Conservation (phyloP, 2,797 vertebrate genomes). For the Gymnothorax javanicus region DNA sequence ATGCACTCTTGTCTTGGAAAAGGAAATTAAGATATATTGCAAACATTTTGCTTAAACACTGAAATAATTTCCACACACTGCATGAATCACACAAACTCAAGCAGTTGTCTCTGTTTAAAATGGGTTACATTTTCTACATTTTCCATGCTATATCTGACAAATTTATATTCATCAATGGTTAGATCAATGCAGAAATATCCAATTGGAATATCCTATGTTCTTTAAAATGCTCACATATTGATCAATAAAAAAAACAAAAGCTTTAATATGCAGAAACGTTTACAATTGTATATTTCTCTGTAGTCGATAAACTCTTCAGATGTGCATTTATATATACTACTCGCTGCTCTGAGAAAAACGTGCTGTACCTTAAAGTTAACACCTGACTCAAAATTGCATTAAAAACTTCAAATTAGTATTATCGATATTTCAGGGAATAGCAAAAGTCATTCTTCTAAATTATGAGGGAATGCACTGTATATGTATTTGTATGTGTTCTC, state of each 20-base stretch:
- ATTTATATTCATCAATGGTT: neutral
- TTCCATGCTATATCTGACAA: neutral
- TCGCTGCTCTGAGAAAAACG: neutral
- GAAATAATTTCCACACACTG: neutral
- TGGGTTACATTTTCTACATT: neutral
- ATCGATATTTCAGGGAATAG: neutral
- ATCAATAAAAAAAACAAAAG: neutral
- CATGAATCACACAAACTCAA: neutral
- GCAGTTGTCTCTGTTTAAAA: neutral
- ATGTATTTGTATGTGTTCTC: neutral
- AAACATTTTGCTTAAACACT: neutral
- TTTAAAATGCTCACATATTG: neutral
- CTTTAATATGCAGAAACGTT: neutral
- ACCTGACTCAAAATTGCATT: neutral
- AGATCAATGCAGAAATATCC: neutral
- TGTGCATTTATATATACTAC: neutral
- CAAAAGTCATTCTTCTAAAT: neutral
- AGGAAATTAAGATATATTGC: neutral
- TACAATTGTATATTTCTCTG: neutral
- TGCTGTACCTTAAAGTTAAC: neutral
- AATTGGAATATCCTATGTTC: neutral
- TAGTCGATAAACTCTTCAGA: neutral
- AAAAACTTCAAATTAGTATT: neutral
- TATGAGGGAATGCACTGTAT: neutral
- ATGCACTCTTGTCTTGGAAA: neutral